Percentiles rank a stretch among this genome's conserved stretches.
These are phyloP conservation scores for Mythimna loreyi DNA, from an alignment of 2,888 invertebrate species.

Conservation along the genomic window DNA sequence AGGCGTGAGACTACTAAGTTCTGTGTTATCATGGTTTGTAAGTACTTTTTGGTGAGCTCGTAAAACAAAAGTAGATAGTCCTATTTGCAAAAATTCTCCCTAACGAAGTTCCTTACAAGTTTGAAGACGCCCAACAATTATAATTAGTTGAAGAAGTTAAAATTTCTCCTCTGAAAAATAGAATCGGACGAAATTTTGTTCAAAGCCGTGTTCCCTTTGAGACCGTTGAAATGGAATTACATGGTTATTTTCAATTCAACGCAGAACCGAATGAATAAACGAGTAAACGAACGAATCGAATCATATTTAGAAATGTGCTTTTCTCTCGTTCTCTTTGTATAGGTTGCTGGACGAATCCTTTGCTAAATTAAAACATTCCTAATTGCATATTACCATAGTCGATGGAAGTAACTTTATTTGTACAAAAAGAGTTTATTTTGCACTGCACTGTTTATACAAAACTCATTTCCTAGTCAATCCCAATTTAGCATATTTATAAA, in stretches of 20 bases:
- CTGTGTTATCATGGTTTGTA: conserved; percentile 21
- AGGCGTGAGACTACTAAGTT: conserved; percentile 18
- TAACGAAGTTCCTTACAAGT: conserved; percentile 32
- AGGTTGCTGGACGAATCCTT: conserved; percentile 31
- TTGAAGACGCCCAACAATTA: conserved; percentile 37
- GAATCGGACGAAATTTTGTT: conserved; percentile 49
- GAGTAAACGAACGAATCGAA: conserved; percentile 65
- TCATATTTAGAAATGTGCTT: conserved; percentile 63
- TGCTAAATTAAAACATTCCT: conserved; percentile 43
- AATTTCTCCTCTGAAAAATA: conserved; percentile 54
- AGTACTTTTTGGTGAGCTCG: conserved; percentile 25
- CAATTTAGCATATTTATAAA: too few relatives aligned
- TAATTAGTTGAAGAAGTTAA: conserved; percentile 60
- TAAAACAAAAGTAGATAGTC: conserved; percentile 25
- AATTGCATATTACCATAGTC: conserved; percentile 20
- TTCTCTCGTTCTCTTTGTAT: conserved; percentile 52
- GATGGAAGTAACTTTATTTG: background rate
- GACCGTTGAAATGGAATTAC: conserved; percentile 68
- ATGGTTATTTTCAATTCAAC: conserved; percentile 66
- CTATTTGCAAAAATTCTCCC: conserved; percentile 21
- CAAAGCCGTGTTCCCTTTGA: conserved; percentile 64
- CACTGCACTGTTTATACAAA: background rate
- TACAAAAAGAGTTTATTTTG: background rate
- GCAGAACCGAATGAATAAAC: conserved; percentile 60
- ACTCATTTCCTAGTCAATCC: background rate